A percentile compares a stretch with the other conserved stretches of the same genome.
Conservation (phyloP, 2,888 invertebrate species). For the Cepaea hortensis region DNA sequence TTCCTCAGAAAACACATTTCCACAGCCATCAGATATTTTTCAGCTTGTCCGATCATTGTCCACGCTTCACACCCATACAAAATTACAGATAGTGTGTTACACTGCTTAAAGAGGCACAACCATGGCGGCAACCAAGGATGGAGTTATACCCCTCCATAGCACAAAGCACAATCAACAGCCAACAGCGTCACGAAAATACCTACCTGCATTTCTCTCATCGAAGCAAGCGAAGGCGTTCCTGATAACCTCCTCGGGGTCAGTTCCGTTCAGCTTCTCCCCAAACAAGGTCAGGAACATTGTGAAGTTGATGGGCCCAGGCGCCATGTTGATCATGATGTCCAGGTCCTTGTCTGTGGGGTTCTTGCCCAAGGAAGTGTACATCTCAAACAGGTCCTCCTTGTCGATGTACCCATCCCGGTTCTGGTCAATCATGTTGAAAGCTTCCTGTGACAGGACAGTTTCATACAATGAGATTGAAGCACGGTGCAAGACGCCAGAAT, state of each 20-base stretch:
- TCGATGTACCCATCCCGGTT: conserved; percentile 75
- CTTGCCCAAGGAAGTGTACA: conserved; percentile 75
- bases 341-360: conserved; percentile 72
- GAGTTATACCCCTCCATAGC: too few relatives aligned
- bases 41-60: too few relatives aligned
- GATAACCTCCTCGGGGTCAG: conserved; percentile 75
- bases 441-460: conserved; percentile 62
- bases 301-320: conserved; percentile 75
- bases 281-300: conserved; percentile 76
- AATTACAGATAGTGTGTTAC: too few relatives aligned
- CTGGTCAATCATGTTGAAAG: conserved; percentile 76
- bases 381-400: conserved; percentile 72
- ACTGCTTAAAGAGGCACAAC: too few relatives aligned
- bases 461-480: background rate
- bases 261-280: conserved; percentile 75
- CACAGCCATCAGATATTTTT: too few relatives aligned
- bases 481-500: background rate
- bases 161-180: too few relatives aligned
- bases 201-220: conserved; percentile 64
- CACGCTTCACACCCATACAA: too few relatives aligned
- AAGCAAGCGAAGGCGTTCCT: conserved; percentile 75
- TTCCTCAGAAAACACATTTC: too few relatives aligned
- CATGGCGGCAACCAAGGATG: too few relatives aligned
- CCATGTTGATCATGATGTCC: conserved; percentile 73
- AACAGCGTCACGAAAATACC: background rate